Conservation (phyloP, 2,113 vertebrate species). For the Tricholaema leucomelas region DNA sequence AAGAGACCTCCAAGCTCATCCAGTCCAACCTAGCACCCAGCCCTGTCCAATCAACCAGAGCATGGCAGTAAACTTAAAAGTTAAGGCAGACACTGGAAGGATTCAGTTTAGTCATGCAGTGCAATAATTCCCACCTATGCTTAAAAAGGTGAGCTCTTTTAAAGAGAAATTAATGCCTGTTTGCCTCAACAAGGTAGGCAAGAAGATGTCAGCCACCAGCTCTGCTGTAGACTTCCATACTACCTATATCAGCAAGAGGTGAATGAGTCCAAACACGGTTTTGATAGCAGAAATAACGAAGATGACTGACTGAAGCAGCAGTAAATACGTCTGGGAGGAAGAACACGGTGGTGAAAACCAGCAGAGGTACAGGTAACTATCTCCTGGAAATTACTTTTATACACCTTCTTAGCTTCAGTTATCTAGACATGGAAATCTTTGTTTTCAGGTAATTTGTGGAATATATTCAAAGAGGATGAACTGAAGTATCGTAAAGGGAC, state of each 20-base stretch:
- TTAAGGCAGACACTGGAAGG: neutral
- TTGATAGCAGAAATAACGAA: neutral
- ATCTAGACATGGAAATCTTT: neutral
- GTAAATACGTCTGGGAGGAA: neutral
- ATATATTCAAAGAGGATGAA: neutral
- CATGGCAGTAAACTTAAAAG: neutral
- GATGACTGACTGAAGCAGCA: neutral
- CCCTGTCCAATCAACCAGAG: no score
- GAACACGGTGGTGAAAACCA: neutral
- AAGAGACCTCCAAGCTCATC: no score
- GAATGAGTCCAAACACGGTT: neutral
- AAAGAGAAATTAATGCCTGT: neutral
- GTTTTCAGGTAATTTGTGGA: neutral
- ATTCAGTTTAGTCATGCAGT: neutral
- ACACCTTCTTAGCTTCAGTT: neutral
- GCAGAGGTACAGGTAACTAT: neutral
- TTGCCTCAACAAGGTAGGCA: neutral
- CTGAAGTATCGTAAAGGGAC: neutral
- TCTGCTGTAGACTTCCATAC: neutral
- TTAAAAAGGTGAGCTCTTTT: neutral
- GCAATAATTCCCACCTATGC: neutral
- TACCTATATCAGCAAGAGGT: neutral
- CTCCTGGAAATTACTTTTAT: neutral
- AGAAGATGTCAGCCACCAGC: neutral
- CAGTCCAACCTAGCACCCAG: no score